These are phyloP conservation scores for Fulmarus glacialis DNA, from an alignment of 2,113 vertebrate genomes.

Conservation along the genomic window DNA sequence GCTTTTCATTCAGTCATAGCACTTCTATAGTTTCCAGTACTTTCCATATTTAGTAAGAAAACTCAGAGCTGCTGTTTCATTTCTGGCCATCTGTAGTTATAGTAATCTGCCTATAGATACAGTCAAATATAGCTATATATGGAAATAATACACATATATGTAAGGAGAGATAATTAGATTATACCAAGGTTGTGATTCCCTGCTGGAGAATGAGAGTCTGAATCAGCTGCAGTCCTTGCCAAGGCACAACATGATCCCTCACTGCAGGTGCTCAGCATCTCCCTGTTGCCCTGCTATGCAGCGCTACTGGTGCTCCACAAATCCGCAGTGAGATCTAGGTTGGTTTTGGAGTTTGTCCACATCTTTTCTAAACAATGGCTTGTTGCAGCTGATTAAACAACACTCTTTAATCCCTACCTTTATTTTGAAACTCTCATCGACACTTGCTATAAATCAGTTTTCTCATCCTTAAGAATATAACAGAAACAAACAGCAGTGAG, in stretches of 20 bases:
- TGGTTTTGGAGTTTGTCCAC: conserved; percentile 33
- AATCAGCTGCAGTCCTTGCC: not conserved
- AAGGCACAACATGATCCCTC: not conserved
- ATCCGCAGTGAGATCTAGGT: not conserved
- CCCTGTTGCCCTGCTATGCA: not conserved
- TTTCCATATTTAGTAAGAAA: not conserved
- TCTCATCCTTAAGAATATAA: not conserved
- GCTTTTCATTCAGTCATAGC: not conserved
- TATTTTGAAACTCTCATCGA: not conserved
- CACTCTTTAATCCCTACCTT: conserved; percentile 12
- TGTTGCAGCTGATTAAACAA: conserved; percentile 30
- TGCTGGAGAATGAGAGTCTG: not conserved
- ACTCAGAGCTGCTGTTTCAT: not conserved
- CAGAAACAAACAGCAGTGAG: not conserved
- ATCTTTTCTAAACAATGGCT: conserved; percentile 1
- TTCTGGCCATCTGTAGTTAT: not conserved
- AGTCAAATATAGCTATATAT: not conserved
- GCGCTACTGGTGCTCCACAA: not conserved
- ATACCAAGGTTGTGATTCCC: not conserved
- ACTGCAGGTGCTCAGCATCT: not conserved
- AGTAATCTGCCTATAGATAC: not conserved
- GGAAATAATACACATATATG: not conserved
- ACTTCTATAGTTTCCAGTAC: not conserved
- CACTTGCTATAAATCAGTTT: conserved; percentile 8
- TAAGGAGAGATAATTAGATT: conserved; percentile 22